Base-by-base conservation (phyloP, 1,140 invertebrate species). In the Scaptodrosophila lebanonensis region DNA sequence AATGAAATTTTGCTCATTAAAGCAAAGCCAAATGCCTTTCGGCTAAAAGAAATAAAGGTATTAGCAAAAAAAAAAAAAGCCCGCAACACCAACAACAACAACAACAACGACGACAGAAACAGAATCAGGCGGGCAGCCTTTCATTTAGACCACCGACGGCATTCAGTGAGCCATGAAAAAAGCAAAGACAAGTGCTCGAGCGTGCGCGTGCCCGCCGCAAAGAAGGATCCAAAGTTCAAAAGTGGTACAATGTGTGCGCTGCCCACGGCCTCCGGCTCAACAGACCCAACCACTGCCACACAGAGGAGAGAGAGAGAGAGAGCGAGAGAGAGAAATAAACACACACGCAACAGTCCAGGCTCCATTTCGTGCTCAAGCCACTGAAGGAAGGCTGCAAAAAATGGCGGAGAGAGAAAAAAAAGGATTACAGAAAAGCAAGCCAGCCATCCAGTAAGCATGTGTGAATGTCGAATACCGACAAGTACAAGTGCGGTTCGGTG, bases 1-100 rank as follows among this genome's bases (percentile, higher is more conserved):
- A 77, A 77, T 77, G 79, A 79, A 77, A 79, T 72, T 68, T 58
- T 29, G 56, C 73, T 79, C 73, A 79, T 79, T 79, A 79, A 79
- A 82, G 72, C 63, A 72, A 67, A 79, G 64, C 63, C 73, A 68
- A 72, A 56, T 59, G 73, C 73, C 73, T 68, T 33, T 61, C 39
- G 64, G 68, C 68, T 60, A 61, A 61, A 68, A 44, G 60, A 54
- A 68, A 77, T 77, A 79, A 73, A 77, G 73, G 73, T 77, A n/a
- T n/a, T n/a, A n/a, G n/a, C 79, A 79, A 79, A 70, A 64, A 33
- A 52, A 36, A 6, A 22, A 33, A 20, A 44, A 42, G 17, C 52
- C 44, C 52, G 52, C 70, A 63, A 50, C 57, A 36, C 3, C 8
- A 8, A 8, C 22, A 25, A 25, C n/a, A n/a, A n/a, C n/a, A n/a